phyloP scores from a whole-genome alignment of 2,888 invertebrate genomes.

The Punctoribates punctum region DNA sequence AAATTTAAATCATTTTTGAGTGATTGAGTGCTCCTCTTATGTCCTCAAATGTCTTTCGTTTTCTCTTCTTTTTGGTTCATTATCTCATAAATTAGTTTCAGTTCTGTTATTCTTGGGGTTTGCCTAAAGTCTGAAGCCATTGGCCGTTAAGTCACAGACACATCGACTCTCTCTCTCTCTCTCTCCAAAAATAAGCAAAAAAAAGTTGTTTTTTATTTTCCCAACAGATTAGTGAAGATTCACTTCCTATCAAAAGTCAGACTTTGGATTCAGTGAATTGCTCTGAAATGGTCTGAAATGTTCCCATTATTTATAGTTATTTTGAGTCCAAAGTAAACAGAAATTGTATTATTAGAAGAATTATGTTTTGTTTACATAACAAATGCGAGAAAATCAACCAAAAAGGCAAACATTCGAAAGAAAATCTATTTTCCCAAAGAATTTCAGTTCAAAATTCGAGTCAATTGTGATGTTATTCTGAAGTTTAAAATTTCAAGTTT shows the following conservation, averaged over 20 bases:
- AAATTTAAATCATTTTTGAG: too few species aligned
- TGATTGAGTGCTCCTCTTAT: too few species aligned
- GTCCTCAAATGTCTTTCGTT: too few species aligned
- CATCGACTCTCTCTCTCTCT: neutral
- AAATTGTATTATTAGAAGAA: neutral
- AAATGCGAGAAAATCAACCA: neutral
- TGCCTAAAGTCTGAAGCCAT: neutral
- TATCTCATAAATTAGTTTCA: too few species aligned
- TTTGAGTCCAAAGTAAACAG: neutral
- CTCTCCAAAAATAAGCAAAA: neutral
- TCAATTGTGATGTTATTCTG: too few species aligned
- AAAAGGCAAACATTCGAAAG: neutral
- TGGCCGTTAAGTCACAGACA: neutral
- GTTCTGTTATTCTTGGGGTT: neutral
- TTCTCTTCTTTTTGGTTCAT: too few species aligned
- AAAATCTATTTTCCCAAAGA: neutral
- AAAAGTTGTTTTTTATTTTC: neutral
- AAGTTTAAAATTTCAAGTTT: too few species aligned
- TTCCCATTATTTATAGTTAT: neutral
- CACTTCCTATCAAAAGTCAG: neutral
- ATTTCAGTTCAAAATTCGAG: too few species aligned
- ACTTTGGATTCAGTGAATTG: neutral
- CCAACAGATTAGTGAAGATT: neutral
- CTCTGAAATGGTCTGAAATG: neutral
- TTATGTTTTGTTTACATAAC: neutral